Conservation (phyloP, 1,140 invertebrate genomes). For the Ephestia elutella region DNA sequence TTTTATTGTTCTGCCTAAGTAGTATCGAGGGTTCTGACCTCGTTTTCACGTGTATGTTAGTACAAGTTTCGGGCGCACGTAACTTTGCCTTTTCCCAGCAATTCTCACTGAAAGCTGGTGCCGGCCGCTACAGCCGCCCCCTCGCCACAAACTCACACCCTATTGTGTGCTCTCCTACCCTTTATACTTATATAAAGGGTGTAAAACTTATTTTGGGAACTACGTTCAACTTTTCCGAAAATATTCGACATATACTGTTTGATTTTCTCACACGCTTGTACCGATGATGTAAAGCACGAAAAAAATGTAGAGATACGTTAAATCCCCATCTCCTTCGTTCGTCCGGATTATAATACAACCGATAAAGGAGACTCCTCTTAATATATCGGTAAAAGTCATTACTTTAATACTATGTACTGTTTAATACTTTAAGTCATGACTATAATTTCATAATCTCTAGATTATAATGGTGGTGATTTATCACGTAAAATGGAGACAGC, state of each 20-base stretch:
- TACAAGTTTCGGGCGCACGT: constrained; percentile 31
- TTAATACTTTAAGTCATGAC: too few species aligned
- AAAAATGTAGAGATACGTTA: too few species aligned
- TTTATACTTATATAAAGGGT: constrained; percentile 23
- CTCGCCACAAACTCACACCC: constrained; percentile 36
- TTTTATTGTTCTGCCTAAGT: constrained; percentile 19
- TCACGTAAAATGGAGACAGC: too few species aligned
- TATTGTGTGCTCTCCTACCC: constrained; percentile 39
- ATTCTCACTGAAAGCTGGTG: constrained; percentile 30
- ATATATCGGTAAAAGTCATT: too few species aligned
- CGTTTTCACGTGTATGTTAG: constrained; percentile 26
- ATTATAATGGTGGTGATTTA: too few species aligned
- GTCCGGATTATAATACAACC: too few species aligned
- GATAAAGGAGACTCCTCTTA: too few species aligned
- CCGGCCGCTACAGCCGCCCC: constrained; percentile 26
- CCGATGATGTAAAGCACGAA: background rate
- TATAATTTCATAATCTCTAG: too few species aligned
- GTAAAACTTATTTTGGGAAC: constrained; percentile 4
- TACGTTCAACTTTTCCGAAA: background rate
- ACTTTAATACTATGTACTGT: too few species aligned
- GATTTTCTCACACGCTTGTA: background rate
- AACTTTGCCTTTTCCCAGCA: constrained; percentile 39
- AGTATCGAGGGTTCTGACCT: constrained; percentile 24
- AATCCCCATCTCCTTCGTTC: too few species aligned
- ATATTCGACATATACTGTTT: background rate